Evolutionary conservation across 2,797 vertebrate genomes (phyloP).

Genomic region (Catharus ustulatus): DNA sequence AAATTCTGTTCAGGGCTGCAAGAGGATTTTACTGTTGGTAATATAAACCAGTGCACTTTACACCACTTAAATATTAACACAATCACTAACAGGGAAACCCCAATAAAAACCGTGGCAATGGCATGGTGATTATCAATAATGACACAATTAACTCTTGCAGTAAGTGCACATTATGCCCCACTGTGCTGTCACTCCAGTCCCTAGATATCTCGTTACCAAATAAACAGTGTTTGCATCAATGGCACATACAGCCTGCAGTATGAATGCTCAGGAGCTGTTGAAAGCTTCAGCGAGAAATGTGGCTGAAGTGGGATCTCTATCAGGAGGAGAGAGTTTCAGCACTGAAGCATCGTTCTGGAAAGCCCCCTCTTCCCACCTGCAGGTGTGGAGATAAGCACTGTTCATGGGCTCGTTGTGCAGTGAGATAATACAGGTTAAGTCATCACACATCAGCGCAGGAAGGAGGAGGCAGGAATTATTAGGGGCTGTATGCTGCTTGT

Average conservation of each 20-base stretch:
- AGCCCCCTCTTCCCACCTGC: neutral
- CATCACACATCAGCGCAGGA: neutral
- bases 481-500: neutral
- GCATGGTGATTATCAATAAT: neutral
- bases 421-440: neutral
- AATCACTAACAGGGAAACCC: neutral
- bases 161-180: neutral
- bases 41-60: neutral
- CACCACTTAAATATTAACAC: neutral
- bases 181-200: neutral
- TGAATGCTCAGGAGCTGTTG: neutral
- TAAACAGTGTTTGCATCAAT: neutral
- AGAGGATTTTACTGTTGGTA: neutral
- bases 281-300: neutral
- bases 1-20: neutral
- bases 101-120: neutral
- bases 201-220: neutral
- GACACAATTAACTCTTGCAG: conserved; percentile 35
- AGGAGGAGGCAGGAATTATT: neutral
- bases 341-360: neutral
- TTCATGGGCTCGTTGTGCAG: fast-evolving
- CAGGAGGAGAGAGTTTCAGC: neutral
- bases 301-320: neutral
- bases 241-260: neutral
- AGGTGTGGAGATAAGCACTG: neutral